Evolutionary conservation across 2,888 invertebrate genomes (phyloP), one percentile per base, ranked within the genome.

Genomic region (Leucophora obtusa): DNA sequence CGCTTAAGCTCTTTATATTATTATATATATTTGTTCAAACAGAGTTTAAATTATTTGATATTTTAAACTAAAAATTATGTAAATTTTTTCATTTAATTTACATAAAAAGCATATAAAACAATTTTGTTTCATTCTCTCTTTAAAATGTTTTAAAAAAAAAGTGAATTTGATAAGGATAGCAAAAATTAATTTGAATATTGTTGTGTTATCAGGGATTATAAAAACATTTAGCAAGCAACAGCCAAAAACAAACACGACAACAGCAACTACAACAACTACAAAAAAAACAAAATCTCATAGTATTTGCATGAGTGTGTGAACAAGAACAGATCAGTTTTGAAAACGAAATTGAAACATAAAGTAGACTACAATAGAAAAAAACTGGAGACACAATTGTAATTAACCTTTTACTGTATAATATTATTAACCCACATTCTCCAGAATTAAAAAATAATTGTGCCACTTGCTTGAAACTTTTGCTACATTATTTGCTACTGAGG

Each of bases 171-270:
- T 56, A 28, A 56, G 18, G 6, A 51, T 10, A 17, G 24, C 5
- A 18, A 53, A 53, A 21, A 54, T 24, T 14, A 54, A 50, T 47
- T 38, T 38, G 14, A 47, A 47, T 33, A n/a, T 33, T 50, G 50
- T 65, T 73, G 33, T 73, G 38, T 73, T 73, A 73, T 65, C 73
- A 24, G 73, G 65, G 73, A 73, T 73, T 73, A 73, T 65, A 59
- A 59, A 73, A 58, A 59, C 51, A 59, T 51, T 33, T 51, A 59
- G 51, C 59, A 70, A 28, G 17, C 56, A 56, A 53, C 51, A 60
- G 35, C 50, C 15, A 51, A 50, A 54, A 56, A 66, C 54, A 47
- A 47, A 6, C 43, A 47, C n/a, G 47, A 69, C 15, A 68, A 58
- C 47, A 68, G 58, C 21, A 59, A 53, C 51, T 28, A 21, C 24